phyloP scores from a whole-genome alignment of 2,888 invertebrate genomes.

The Frankliniella intonsa region DNA sequence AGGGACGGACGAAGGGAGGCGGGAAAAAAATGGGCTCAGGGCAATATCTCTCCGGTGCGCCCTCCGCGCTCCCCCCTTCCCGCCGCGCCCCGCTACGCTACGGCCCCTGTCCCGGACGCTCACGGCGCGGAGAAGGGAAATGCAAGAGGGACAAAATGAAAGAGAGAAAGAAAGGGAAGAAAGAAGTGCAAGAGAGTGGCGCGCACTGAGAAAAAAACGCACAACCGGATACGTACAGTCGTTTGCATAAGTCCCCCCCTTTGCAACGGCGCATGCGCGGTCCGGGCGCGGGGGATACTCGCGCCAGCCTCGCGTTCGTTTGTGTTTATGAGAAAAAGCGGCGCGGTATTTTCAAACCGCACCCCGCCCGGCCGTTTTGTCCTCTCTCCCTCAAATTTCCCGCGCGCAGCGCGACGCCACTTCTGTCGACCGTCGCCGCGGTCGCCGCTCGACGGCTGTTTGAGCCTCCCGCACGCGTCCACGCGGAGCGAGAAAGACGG shows the following conservation, averaged over 20 bases:
- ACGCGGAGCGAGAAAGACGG: not conserved
- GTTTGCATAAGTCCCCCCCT: not conserved
- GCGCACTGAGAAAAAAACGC: not conserved
- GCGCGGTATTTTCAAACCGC: not conserved
- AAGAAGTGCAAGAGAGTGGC: slow-evolving; percentile 21
- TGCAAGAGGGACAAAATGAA: slow-evolving; percentile 16
- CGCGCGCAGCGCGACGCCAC: not conserved
- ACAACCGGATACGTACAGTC: slow-evolving; percentile 10
- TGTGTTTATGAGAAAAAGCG: not conserved
- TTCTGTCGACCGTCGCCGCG: not conserved
- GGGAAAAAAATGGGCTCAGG: not conserved
- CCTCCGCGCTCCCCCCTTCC: too few relatives aligned
- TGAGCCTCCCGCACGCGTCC: not conserved
- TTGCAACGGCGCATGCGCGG: not conserved
- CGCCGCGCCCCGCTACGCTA: too few relatives aligned
- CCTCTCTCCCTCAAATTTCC: not conserved
- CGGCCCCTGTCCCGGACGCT: too few relatives aligned
- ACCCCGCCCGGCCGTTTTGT: too few relatives aligned
- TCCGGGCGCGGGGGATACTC: too few relatives aligned
- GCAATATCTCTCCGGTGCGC: slow-evolving; percentile 12
- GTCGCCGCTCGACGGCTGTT: not conserved
- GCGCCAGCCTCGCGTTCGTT: too few relatives aligned
- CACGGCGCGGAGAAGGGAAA: slow-evolving; percentile 1
- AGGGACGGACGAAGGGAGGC: not conserved
- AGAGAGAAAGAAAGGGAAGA: not conserved